Base-by-base conservation (phyloP, 2,888 invertebrate species). In the Dysmachus trigonus region DNA sequence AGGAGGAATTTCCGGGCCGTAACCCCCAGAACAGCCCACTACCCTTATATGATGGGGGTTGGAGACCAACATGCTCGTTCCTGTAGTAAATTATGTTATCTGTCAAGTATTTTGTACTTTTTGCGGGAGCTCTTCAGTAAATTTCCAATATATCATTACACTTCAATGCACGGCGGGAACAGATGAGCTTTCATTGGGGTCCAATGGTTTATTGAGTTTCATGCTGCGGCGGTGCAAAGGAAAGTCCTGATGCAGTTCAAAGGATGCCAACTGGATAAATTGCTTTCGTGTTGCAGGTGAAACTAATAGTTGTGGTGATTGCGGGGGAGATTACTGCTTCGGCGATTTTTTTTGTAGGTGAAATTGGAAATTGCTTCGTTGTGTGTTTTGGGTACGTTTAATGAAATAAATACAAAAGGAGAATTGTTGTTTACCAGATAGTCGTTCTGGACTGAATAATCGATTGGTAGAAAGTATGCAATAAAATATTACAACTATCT, bases 131-230 rank as follows among this genome's bases (percentile, higher is more conserved):
- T 72, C 83, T 83, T 83, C 83, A 83, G 83, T 72, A 83, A 72
- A 83, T 83, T 83, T 83, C 83, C 83, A 83, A 83, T 83, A 83
- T 83, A 83, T 83, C 83, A 83, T 83, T 83, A 72, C 83, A 83
- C 83, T 72, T 83, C 72, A 83, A 41, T 72, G 83, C 71, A 72
- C 72, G 83, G 72, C 83, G 41, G 83, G 47, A 83, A 83, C 83
- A 83, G 83, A 83, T 83, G 83, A 83, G 83, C 41, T 83, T 83
- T 83, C 83, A 83, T 72, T 83, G 83, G 41, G 41, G 30, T 72
- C 72, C 83, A 38, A 72, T 83, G 18, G 41, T 83, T 72, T 83
- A 83, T 72, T 83, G 72, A 72, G 83, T 83, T 83, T 83, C 72
- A 33, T 83, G 72, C 83, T 83, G 71, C 8, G 71, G 71, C 8